Conservation (phyloP, 1,140 invertebrate genomes). For the Drosophila sp. region DNA sequence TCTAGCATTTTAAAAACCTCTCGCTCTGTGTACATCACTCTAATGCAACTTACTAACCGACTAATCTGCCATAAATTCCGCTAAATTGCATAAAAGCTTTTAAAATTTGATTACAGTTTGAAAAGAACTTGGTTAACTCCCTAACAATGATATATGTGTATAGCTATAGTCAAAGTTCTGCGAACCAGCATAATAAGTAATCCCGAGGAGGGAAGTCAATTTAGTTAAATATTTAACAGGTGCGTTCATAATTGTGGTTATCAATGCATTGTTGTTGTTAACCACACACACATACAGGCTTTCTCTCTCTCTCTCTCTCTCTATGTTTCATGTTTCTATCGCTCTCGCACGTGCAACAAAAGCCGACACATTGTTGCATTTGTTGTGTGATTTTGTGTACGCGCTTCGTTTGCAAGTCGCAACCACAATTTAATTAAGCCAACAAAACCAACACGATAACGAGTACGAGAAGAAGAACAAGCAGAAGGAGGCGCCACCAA, state of each 20-base stretch:
- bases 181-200: neutral
- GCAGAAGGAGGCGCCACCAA: constrained; percentile 4
- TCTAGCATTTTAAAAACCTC: too few relatives aligned
- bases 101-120: neutral
- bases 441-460: constrained; percentile 63
- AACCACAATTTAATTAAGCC: constrained; percentile 83
- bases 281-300: constrained; percentile 12
- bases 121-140: neutral
- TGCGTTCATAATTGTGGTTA: constrained; percentile 60
- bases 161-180: neutral
- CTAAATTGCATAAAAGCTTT: neutral
- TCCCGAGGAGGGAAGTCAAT: neutral
- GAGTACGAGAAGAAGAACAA: constrained; percentile 5
- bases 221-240: constrained; percentile 24
- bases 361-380: constrained; percentile 37
- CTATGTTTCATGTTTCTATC: too few relatives aligned
- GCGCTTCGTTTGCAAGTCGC: constrained; percentile 79
- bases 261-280: constrained; percentile 63
- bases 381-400: constrained; percentile 78
- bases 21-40: neutral
- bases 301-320: neutral
- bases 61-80: neutral
- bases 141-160: neutral
- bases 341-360: constrained; percentile 26
- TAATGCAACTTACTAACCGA: neutral